Percentiles rank a stretch among this genome's conserved stretches.
Evolutionary conservation across 2,888 invertebrate genomes (phyloP).

Genomic region (Acanthosepion esculentum): DNA sequence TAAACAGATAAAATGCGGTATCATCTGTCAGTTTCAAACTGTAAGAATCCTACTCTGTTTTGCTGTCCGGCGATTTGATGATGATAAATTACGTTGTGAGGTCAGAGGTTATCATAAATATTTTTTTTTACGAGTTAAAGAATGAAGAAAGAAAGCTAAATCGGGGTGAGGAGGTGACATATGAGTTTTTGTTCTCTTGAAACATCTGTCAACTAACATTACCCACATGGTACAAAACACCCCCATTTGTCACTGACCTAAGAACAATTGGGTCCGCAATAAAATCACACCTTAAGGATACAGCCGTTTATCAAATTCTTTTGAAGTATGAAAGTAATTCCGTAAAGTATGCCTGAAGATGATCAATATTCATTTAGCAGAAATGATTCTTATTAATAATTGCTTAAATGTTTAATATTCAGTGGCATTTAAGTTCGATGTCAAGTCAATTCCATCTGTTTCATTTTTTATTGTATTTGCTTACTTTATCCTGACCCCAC

Average conservation of each 20-base stretch:
- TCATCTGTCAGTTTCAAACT: neutral
- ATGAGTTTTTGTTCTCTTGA: neutral
- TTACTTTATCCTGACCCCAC: too few species aligned
- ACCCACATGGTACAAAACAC: neutral
- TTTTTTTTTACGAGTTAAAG: neutral
- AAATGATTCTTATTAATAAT: too few species aligned
- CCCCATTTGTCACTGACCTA: neutral
- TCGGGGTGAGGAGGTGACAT: neutral
- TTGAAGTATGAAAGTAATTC: too few species aligned
- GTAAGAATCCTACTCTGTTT: neutral
- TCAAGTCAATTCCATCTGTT: too few species aligned
- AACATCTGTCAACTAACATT: neutral
- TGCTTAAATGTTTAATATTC: too few species aligned
- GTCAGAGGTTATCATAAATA: neutral
- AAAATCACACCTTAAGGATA: too few species aligned
- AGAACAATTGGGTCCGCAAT: neutral
- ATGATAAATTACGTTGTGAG: neutral
- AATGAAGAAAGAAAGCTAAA: neutral
- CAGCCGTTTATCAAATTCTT: too few species aligned
- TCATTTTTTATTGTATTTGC: too few species aligned
- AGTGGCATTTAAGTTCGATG: too few species aligned
- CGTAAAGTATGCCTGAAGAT: too few species aligned
- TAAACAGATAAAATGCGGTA: neutral
- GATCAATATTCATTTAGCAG: too few species aligned
- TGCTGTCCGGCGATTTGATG: neutral